Base-by-base conservation (phyloP, 2,888 invertebrate species). In the Hypsopygia costalis region DNA sequence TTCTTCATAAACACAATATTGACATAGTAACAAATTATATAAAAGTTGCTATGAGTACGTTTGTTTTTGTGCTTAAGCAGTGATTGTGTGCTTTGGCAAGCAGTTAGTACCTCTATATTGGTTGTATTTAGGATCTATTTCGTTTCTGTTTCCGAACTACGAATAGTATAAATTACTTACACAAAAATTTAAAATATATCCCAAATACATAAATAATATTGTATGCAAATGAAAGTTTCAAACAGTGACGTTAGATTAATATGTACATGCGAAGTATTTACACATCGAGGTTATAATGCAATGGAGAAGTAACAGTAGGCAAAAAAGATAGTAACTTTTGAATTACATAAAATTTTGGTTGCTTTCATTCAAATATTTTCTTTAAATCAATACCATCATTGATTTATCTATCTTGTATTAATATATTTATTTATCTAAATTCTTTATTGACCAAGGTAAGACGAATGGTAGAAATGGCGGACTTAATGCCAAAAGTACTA, bases 1-100 rank as follows among this genome's bases (percentile, higher is more conserved):
- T 16, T 16, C 16, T 4, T 16, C 2, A 16, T 16, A 16, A 16
- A 16, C 4, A 16, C 4, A 16, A 16, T 16, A 16, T 3, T 16
- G 4, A 16, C 2, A 2, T 16, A n/a, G 4, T 10, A 21, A 20
- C 21, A 21, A 11, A 34, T 34, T 33, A n/a, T 20, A 16, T 8
- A 31, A 7, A 20, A 33, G 8, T 33, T 12, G 6, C 33, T 20
- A 20, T 33, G 11, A 27, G 3, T n/a, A 27, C 5, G 21, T 25
- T 22, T 31, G 11, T 25, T 32, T n/a, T 39, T 33, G 33, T 37
- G 72, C 72, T 65, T 44, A 87, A 81, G 86, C 82, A 54, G 68
- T 79, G 71, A 62, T 62, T 68, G 54, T 62, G 78, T 80, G 77
- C 73, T 70, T 57, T 69, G 65, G 78, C 85, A 86, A 82, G 86